Base-by-base conservation (phyloP, 2,113 vertebrate species). In the Forbesichthys papilliferus region DNA sequence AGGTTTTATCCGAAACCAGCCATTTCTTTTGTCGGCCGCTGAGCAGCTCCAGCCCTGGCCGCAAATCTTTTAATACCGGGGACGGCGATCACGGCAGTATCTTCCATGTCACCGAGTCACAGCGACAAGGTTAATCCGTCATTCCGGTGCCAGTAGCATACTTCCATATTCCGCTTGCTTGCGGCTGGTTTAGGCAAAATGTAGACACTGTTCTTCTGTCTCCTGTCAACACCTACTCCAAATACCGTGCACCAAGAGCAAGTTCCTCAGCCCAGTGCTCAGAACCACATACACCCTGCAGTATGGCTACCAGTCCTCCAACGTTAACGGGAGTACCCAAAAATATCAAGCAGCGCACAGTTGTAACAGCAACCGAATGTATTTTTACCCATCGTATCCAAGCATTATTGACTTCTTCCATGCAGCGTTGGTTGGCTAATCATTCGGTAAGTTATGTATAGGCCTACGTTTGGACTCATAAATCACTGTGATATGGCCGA, bases 351-450 rank as follows among this genome's bases (percentile, higher is more conserved):
- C 74, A 69, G 82, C 63, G 68, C 81, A 73, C 86, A 88, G 86
- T 82, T 87, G 88, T 83, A 85, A 90, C 82, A 85, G 86, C 77
- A 6, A 65, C 4, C 18, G 66, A 77, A 82, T 42, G 7, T 93
- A 93, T 92, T 93, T 93, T 90, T 92, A 92, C 83, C 64, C 79
- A 58, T 42, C 80, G 89, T 91, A 83, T 83, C 90, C 79, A 87
- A 61, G 84, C 83, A 42, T 79, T 5, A 60, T 71, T 66, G 52
- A 74, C 75, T 81, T 68, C 48, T 75, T 34, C 7, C 60, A 69
- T 68, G 55, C 60, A 20, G 53, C 13, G 20, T 55, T 3, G 53
- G 14, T n/a, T n/a, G 53, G 54, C 10, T 9, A n/a, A 54, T 6
- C 52, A 54, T 14, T 52, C 11, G 7, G 3, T 54, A 42, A 42